Base-by-base conservation (phyloP, 1,140 invertebrate species). In the Diuraphis noxia region DNA sequence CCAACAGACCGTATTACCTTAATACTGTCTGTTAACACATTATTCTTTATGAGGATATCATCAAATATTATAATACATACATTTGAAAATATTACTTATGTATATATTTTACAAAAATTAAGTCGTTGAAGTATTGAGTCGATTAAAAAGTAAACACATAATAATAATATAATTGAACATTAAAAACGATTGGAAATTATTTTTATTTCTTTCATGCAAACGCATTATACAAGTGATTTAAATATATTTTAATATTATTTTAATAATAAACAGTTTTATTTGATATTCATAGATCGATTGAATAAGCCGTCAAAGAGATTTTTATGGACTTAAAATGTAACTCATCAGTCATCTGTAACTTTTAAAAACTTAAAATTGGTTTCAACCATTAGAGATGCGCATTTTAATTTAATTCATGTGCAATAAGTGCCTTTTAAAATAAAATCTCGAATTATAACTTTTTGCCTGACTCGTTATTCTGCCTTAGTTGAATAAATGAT, bases 401-500 rank as follows among this genome's bases (percentile, higher is more conserved):
- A n/a, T 72, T 72, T 72, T 72, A 72, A 72, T n/a, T 72, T 72
- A 72, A 72, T 72, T 72, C n/a, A 72, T n/a, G 30, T 72, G 30
- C 30, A n/a, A n/a, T 72, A n/a, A 72, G 56, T 72, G 10, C 30
- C 30, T 72, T 19, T 72, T 72, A 72, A 72, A 72, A 72, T n/a
- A 72, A 17, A 72, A 72, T 72, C 30, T 72, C n/a, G 56, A 72
- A 17, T 72, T 72, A 72, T 30, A 72, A 72, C 56, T 72, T 72
- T 72, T 72, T n/a, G 19, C 13, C 17, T 49, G n/a, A 72, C 30
- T 72, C 56, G 5, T 13, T n/a, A 72, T 63, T 13, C 30, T n/a
- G 30, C 30, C 9, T n/a, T n/a, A 6, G 56, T 72, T 72, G n/a
- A 13, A n/a, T 63, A 63, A 63, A 63, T n/a, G 4, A n/a, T 72